Base-by-base conservation (phyloP, 2,113 vertebrate species). In the Lota lota region DNA sequence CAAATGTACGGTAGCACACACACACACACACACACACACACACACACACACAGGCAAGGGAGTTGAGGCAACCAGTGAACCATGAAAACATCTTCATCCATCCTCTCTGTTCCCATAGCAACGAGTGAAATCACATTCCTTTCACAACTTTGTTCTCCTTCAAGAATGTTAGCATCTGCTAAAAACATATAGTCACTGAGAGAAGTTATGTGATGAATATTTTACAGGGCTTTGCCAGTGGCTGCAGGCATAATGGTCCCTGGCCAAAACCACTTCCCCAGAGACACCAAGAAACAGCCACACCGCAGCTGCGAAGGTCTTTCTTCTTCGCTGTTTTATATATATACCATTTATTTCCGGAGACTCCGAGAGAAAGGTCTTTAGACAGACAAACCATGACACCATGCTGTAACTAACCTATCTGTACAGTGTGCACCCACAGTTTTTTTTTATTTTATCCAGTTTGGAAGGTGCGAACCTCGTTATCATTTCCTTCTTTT, bases 101-200 rank as follows among this genome's bases (percentile, higher is more conserved):
- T 87, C 40, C 11, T 12, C 82, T 87, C 86, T 87, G 90, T 93
- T 93, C 88, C 90, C 88, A 92, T 93, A 88, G 91, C 89, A 92
- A 93, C 90, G 84, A 82, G 81, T 85, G 74, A 88, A 89, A 89
- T 84, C 81, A 86, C 86, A 89, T 89, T 90, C 88, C 87, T 84
- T 84, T 89, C 90, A 89, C 88, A 91, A 91, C 88, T 86, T 90
- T 85, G 82, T 84, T 87, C 85, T 79, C 77, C 65, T 66, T 87
- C 78, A 78, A 85, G 88, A 87, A 85, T 85, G 79, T 90, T 86
- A 76, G 86, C 84, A 89, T 88, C 89, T 83, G 84, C 89, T 88
- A 86, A 88, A 89, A 88, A 88, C 80, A 87, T 87, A 87, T 86
- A 89, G 82, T 85, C 81, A 74, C 77, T 73, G 70, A 69, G 77